Evolutionary conservation across 2,113 vertebrate species (phyloP), one percentile per base, ranked within the genome.

Genomic region (Rhombomys opimus): DNA sequence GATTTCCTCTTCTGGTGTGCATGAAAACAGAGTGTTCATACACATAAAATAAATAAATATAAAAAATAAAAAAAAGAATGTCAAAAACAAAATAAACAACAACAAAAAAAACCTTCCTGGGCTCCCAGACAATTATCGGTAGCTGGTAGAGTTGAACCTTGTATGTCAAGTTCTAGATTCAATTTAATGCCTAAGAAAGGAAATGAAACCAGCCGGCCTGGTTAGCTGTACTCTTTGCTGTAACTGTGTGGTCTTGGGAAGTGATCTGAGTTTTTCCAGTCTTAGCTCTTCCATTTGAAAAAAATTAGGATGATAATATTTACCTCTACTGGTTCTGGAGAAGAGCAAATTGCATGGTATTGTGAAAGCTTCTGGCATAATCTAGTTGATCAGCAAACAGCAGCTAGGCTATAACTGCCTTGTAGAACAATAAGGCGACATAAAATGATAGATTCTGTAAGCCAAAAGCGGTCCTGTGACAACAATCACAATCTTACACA

Each of bases 211-310:
- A 75, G 93, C 61, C 52, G 90, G 54, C 0, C 32, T 91, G 32
- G 20, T 17, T 27, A 41, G 57, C 32, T 87, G 46, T 73, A 59
- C 59, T 23, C 18, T 5, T 90, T 70, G 70, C 67, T 85, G 13
- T 23, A 89, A 54, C 1, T 68, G 67, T 32, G 50, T 54, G 57
- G 30, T 61, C 23, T 77, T 18, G 12, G 14, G 67, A 82, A 77
- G 52, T 73, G 81, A 59, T 61, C 9, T 75, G 84, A 88, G 57
- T 54, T 17, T 86, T 85, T 70, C 54, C 46, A 72, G 38, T 23
- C 95, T 93, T 84, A 80, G 32, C 22, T 70, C 57, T 72, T 92
- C 85, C 65, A 85, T 82, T 5, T 96, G 72, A 80, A 84, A 84
- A 85, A 91, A 91, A 81, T 73, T 80, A 72, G 25, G 20, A 80